Evolutionary conservation across 2,797 vertebrate genomes (phyloP).

Genomic region (Carduelis carduelis): DNA sequence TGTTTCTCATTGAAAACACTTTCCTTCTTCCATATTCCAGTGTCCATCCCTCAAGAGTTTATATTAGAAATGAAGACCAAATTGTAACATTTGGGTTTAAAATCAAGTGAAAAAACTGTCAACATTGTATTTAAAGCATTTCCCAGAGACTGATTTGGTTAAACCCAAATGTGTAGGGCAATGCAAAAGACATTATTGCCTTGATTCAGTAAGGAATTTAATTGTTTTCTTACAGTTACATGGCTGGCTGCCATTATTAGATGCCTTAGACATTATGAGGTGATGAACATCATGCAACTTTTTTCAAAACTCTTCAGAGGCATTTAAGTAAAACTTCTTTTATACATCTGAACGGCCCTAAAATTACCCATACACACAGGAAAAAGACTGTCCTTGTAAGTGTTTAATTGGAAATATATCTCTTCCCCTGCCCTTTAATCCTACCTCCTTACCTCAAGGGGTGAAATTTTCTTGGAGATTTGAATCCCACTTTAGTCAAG

Average conservation of each 20-base stretch:
- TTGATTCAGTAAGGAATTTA: not conserved
- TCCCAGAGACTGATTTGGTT: not conserved
- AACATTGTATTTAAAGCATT: not conserved
- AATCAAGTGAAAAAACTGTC: not conserved
- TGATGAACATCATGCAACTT: not conserved
- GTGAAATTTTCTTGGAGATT: not conserved
- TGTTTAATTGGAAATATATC: not conserved
- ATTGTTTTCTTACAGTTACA: not conserved
- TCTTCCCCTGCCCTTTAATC: not conserved
- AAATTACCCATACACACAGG: not conserved
- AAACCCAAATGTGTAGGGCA: not conserved
- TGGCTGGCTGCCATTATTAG: not conserved
- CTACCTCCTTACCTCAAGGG: not conserved
- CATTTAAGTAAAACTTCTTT: not conserved
- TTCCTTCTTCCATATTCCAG: not conserved
- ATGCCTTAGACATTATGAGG: not conserved
- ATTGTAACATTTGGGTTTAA: not conserved
- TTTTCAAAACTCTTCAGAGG: not conserved
- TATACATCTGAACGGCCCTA: not conserved
- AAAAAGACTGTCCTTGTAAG: not conserved
- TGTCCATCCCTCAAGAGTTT: not conserved
- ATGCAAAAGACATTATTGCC: not conserved
- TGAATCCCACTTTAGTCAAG: not conserved
- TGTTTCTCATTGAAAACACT: not conserved
- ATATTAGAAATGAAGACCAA: not conserved